These are phyloP conservation scores for Dynastes tityus DNA, from an alignment of 2,888 invertebrate species.

Conservation along the genomic window DNA sequence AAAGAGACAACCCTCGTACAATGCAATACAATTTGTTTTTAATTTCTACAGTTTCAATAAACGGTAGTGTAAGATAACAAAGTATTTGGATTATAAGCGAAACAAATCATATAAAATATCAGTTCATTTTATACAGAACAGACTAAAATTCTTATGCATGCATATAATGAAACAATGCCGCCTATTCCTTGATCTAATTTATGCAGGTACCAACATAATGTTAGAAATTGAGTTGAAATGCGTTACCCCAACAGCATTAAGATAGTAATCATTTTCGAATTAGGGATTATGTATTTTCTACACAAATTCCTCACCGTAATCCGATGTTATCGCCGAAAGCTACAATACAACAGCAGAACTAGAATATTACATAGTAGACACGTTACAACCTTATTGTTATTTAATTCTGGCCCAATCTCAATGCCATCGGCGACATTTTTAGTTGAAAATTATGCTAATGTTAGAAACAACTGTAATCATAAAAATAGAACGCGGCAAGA, in stretches of 20 bases:
- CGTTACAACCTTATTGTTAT: conserved; percentile 27
- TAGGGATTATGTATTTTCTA: conserved; percentile 3
- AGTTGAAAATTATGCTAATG: conserved; percentile 18
- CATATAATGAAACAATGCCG: no score
- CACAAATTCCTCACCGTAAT: conserved; percentile 15
- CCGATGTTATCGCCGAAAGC: conserved; percentile 17
- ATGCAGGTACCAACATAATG: not conserved
- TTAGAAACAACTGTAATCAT: not conserved
- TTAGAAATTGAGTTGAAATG: not conserved
- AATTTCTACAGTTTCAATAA: no score
- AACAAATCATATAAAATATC: no score
- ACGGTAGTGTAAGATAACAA: no score
- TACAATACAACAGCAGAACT: not conserved
- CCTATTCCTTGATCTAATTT: no score
- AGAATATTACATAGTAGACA: not conserved
- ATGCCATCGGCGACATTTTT: conserved; percentile 5
- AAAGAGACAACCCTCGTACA: no score
- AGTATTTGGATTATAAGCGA: no score
- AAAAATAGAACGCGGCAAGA: conserved; percentile 15
- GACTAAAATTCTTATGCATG: no score
- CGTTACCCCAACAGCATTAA: not conserved
- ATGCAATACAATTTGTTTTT: no score
- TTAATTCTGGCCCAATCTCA: conserved; percentile 30
- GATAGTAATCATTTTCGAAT: conserved; percentile 36
- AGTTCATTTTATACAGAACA: no score